phyloP scores from a whole-genome alignment of 2,113 vertebrate species.

The Oryzias javanicus region DNA sequence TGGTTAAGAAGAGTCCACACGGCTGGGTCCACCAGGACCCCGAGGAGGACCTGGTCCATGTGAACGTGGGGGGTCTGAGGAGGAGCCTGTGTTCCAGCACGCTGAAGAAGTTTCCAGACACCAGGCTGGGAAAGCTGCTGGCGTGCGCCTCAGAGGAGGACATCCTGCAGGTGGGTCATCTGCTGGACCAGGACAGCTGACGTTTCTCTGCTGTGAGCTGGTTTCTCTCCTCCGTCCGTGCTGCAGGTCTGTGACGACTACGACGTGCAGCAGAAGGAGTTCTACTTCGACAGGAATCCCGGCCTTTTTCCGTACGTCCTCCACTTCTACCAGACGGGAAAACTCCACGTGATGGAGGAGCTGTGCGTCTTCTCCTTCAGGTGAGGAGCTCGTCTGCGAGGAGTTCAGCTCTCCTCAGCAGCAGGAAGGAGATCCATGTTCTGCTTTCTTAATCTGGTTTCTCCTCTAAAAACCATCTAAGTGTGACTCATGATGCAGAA shows the following conservation, averaged over 20 bases:
- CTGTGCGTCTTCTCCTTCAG: constrained; percentile 95
- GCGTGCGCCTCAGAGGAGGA: constrained; percentile 90
- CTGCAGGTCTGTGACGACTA: constrained; percentile 94
- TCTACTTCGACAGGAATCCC: constrained; percentile 95
- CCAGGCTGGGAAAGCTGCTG: constrained; percentile 90
- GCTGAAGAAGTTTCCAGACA: constrained; percentile 90
- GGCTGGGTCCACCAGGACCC: constrained; percentile 76
- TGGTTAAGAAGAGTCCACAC: constrained; percentile 83
- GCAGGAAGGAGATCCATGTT: no score
- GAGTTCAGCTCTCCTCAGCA: no score
- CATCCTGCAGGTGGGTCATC: constrained; percentile 77
- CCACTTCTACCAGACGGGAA: constrained; percentile 95
- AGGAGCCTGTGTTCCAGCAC: constrained; percentile 85
- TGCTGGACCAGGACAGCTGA: rapidly evolving
- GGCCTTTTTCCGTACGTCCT: constrained; percentile 91
- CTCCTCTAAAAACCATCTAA: no score
- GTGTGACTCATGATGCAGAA: no score
- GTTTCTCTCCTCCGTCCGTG: background rate
- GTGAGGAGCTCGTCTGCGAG: constrained; percentile 11
- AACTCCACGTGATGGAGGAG: constrained; percentile 95
- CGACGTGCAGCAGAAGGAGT: constrained; percentile 87
- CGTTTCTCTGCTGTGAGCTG: background rate
- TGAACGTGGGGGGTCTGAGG: constrained; percentile 93
- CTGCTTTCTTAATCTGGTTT: no score
- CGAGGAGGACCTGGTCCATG: constrained; percentile 84